Evolutionary conservation across 2,888 invertebrate species (phyloP).

Genomic region (Nipponacmea schrenckii): DNA sequence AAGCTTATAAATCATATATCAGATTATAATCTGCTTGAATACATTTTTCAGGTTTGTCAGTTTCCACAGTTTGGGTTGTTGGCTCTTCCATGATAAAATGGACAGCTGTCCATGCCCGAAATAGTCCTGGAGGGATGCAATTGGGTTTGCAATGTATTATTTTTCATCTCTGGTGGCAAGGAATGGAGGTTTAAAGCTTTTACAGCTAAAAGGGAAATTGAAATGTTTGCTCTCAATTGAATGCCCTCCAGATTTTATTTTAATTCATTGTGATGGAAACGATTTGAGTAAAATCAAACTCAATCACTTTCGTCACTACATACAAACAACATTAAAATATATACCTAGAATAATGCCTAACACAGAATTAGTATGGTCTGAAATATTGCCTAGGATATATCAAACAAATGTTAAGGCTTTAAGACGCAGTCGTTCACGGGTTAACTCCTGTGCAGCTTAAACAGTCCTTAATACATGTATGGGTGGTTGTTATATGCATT

Average conservation of each 20-base stretch:
- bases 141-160: not conserved
- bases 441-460: too few species aligned
- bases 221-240: not conserved
- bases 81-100: not conserved
- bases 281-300: not conserved
- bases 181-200: not conserved
- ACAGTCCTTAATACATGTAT: too few species aligned
- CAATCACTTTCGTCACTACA: not conserved
- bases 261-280: not conserved
- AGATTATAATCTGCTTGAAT: not conserved
- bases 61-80: not conserved
- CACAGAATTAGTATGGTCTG: not conserved
- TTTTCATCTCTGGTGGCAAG: not conserved
- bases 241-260: not conserved
- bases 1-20: not conserved
- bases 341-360: not conserved
- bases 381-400: not conserved
- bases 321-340: not conserved
- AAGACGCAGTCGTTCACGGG: too few species aligned
- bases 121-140: not conserved
- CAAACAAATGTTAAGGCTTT: not conserved
- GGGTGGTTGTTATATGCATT: not conserved
- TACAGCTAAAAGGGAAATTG: not conserved
- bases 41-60: not conserved
- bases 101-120: not conserved